Percentiles rank a stretch among this genome's conserved stretches.
Evolutionary conservation across 2,113 vertebrate species (phyloP).

Genomic region (Boulengeromyrus knoepffleri): DNA sequence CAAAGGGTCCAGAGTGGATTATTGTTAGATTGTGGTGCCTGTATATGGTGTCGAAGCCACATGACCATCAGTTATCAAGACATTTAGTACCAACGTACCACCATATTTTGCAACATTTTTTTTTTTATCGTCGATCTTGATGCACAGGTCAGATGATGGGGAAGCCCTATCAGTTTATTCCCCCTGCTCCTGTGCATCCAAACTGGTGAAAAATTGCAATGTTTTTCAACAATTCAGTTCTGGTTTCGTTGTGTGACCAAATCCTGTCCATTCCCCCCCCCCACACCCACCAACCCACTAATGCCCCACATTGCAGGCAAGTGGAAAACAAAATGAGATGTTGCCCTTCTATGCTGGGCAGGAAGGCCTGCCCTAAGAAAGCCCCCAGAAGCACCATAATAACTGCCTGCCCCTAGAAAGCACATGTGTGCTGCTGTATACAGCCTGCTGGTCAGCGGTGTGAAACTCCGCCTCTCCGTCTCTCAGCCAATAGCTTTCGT

Average conservation of each 20-base stretch:
- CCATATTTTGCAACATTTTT: not conserved
- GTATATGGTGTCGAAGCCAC: not conserved
- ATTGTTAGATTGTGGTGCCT: not conserved
- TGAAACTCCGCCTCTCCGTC: not conserved
- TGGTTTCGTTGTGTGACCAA: not conserved
- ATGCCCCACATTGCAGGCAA: not conserved
- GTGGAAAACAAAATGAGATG: not conserved
- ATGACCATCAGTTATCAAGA: not conserved
- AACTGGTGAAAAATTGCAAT: not conserved
- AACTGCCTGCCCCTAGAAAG: not conserved
- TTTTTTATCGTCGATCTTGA: not conserved
- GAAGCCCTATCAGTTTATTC: not conserved
- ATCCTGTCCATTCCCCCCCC: not conserved
- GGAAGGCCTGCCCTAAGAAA: not conserved
- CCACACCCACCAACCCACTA: not conserved
- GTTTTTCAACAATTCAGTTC: not conserved
- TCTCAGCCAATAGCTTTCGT: not conserved
- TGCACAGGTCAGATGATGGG: not conserved
- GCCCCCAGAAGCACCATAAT: not conserved
- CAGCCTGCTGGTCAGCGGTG: not conserved
- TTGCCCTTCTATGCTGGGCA: not conserved
- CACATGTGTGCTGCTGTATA: not conserved
- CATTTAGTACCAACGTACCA: not conserved
- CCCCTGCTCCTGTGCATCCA: not conserved
- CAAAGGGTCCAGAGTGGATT: not conserved